Percentiles rank a stretch among this genome's conserved stretches.
These are phyloP conservation scores for Eupithecia inturbata DNA, from an alignment of 2,888 invertebrate genomes.

Conservation along the genomic window DNA sequence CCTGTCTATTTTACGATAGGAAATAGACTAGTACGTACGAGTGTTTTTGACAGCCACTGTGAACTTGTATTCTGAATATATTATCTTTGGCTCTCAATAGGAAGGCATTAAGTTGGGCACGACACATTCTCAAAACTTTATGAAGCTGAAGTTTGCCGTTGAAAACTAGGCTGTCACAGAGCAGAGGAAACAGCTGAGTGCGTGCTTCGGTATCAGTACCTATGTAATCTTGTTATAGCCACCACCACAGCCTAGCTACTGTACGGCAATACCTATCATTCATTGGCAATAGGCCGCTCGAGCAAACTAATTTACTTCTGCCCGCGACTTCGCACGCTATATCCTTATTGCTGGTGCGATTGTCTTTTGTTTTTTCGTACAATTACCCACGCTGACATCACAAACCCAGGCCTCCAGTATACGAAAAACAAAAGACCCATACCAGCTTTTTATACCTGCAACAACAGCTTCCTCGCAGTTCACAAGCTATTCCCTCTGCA, in stretches of 20 bases:
- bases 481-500: neutral
- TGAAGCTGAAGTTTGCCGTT: constrained; percentile 57
- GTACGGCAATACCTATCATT: too few relatives aligned
- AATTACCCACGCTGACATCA: too few relatives aligned
- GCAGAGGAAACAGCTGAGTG: constrained; percentile 11
- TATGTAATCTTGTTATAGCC: neutral
- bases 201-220: neutral
- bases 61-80: constrained; percentile 51
- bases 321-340: too few relatives aligned
- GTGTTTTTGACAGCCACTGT: constrained; percentile 45
- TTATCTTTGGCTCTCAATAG: constrained; percentile 62
- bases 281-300: too few relatives aligned
- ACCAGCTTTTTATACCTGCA: too few relatives aligned
- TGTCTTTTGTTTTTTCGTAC: too few relatives aligned
- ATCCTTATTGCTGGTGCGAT: too few relatives aligned
- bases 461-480: neutral
- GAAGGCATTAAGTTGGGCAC: constrained; percentile 59
- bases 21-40: constrained; percentile 37
- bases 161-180: constrained; percentile 70
- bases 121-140: constrained; percentile 69
- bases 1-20: constrained; percentile 32
- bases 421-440: too few relatives aligned
- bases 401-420: too few relatives aligned
- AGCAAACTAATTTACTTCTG: too few relatives aligned
- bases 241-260: neutral